phyloP scores from a whole-genome alignment of 2,888 invertebrate species.

The Vesta saturnalis region DNA sequence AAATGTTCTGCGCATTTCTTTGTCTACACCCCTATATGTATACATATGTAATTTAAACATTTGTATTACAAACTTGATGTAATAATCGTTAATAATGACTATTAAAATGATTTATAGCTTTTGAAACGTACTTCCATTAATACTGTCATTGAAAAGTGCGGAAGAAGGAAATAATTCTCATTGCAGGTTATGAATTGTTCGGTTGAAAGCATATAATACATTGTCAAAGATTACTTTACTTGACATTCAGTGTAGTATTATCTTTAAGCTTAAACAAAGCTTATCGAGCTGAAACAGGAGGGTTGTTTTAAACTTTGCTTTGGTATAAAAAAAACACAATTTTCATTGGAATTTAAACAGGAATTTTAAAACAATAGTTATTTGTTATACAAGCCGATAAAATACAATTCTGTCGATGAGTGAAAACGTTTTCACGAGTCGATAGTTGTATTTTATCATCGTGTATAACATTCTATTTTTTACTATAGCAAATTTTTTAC shows the following conservation, averaged over 20 bases:
- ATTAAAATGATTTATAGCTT: not conserved
- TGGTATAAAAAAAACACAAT: too few species aligned
- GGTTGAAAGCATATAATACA: not conserved
- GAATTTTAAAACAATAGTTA: too few species aligned
- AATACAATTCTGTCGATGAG: too few species aligned
- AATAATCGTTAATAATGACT: not conserved
- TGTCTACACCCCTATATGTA: not conserved
- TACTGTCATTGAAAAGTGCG: not conserved
- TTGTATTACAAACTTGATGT: not conserved
- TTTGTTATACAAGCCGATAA: too few species aligned
- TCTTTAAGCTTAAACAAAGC: too few species aligned
- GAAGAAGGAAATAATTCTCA: not conserved
- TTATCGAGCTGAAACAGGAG: not conserved
- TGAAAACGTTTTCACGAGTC: too few species aligned
- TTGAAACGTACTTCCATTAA: not conserved
- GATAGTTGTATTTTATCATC: too few species aligned
- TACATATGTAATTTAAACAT: not conserved
- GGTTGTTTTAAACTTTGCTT: too few species aligned
- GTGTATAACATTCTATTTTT: too few species aligned
- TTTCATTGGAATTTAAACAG: too few species aligned
- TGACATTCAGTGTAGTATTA: not conserved
- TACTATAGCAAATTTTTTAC: too few species aligned
- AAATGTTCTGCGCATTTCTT: slow-evolving; percentile 10
- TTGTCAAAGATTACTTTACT: not conserved
- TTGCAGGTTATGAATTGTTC: not conserved